Conservation (phyloP, 2,113 vertebrate genomes). For the Proteles cristata region DNA sequence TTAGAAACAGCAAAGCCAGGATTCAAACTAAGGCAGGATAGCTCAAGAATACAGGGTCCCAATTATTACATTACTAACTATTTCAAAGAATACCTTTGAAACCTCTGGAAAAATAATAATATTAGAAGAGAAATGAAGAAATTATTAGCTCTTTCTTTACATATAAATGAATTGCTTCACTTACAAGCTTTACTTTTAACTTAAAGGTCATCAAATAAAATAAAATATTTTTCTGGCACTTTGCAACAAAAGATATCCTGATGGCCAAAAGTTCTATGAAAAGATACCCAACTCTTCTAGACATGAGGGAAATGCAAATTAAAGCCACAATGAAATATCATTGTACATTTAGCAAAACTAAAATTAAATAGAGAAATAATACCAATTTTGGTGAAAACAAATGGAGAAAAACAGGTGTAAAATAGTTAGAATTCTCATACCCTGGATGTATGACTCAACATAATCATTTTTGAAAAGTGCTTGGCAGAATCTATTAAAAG, state of each 20-base stretch:
- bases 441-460: neutral
- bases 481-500: constrained; percentile 12
- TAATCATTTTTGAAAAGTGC: neutral
- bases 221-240: neutral
- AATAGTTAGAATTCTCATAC: neutral
- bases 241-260: neutral
- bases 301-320: neutral
- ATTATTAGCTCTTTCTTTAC: neutral
- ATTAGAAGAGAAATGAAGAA: neutral
- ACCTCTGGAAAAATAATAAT: neutral
- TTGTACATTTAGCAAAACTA: neutral
- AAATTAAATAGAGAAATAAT: constrained; percentile 25
- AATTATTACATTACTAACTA: neutral
- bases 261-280: neutral
- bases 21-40: neutral
- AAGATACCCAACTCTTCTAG: neutral
- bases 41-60: neutral
- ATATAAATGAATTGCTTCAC: neutral
- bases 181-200: neutral
- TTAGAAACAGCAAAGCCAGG: neutral
- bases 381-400: neutral
- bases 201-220: constrained; percentile 32
- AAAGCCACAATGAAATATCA: neutral
- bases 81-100: neutral
- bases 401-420: neutral